Percentiles rank a stretch among this genome's conserved stretches.
Evolutionary conservation across 2,888 invertebrate genomes (phyloP).

Genomic region (Caenorhabditis imperialis): DNA sequence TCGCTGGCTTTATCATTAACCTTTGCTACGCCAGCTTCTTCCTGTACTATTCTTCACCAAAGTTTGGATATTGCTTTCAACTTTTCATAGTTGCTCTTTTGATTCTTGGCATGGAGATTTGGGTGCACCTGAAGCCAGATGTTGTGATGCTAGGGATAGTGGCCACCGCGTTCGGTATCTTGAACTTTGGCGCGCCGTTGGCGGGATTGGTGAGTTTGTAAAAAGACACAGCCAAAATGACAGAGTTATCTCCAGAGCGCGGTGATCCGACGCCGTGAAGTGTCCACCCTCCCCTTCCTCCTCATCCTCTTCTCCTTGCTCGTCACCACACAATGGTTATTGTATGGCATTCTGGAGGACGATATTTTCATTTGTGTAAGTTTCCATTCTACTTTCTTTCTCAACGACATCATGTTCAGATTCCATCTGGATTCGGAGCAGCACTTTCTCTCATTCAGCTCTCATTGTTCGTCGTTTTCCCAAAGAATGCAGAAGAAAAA

Average conservation of each 20-base stretch:
- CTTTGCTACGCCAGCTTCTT: constrained; percentile 84
- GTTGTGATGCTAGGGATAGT: constrained; percentile 82
- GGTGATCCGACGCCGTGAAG: constrained; percentile 87
- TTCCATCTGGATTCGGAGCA: constrained; percentile 87
- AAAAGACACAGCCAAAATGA: no score
- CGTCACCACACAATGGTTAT: constrained; percentile 86
- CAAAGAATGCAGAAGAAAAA: constrained; percentile 73
- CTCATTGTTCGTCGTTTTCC: constrained; percentile 86
- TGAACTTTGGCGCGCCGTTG: constrained; percentile 88
- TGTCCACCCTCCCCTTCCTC: constrained; percentile 89
- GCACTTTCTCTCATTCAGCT: constrained; percentile 85
- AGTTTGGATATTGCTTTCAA: constrained; percentile 79
- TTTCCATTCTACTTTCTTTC: no score
- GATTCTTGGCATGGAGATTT: background rate
- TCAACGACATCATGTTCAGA: no score
- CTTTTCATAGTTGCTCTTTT: background rate
- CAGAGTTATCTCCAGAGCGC: no score
- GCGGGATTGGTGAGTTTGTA: constrained; percentile 83
- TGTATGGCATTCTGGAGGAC: constrained; percentile 86
- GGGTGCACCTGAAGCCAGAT: constrained; percentile 78
- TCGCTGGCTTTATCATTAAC: constrained; percentile 85
- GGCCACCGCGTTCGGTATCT: constrained; percentile 84
- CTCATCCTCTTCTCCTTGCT: constrained; percentile 88
- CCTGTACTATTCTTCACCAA: constrained; percentile 85
- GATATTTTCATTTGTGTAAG: constrained; percentile 86